Conservation (phyloP, 64 coral and sea anemone genomes). For the Cladopsammia gracilis region DNA sequence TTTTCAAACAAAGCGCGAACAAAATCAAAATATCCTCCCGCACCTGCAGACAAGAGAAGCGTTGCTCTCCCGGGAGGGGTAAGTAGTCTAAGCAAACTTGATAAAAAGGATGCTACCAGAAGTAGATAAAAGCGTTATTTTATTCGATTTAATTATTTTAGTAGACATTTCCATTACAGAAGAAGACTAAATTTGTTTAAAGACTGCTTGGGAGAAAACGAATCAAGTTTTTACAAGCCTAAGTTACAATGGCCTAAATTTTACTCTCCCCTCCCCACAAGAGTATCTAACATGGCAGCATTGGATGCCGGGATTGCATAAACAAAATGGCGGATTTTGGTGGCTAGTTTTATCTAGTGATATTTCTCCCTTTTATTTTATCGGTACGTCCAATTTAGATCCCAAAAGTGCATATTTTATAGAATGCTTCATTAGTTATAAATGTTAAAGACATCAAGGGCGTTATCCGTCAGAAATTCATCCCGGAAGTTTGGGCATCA, state of each 20-base stretch:
- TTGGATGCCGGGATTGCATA: neutral
- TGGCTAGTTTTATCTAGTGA: neutral
- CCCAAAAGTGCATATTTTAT: no score
- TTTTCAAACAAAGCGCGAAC: slow-evolving; percentile 67
- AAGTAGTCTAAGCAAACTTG: neutral
- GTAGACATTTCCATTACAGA: neutral
- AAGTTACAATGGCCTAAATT: no score
- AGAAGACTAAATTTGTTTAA: neutral
- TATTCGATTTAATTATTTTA: no score
- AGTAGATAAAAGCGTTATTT: neutral
- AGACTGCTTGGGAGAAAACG: neutral
- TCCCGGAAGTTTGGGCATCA: neutral
- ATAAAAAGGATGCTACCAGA: neutral
- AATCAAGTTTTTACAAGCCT: neutral
- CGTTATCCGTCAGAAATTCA: neutral
- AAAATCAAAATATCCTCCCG: neutral
- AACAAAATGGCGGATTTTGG: neutral
- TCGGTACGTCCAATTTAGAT: no score
- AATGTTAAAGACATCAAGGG: no score
- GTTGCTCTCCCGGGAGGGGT: neutral
- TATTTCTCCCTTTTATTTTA: neutral
- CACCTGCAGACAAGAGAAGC: slow-evolving; percentile 1
- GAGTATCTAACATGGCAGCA: neutral
- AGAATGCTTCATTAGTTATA: no score
- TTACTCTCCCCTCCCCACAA: slow-evolving; percentile 2